Percentiles rank a stretch among this genome's conserved stretches.
Evolutionary conservation across 2,888 invertebrate genomes (phyloP).

Genomic region (Dinocampus coccinellae): DNA sequence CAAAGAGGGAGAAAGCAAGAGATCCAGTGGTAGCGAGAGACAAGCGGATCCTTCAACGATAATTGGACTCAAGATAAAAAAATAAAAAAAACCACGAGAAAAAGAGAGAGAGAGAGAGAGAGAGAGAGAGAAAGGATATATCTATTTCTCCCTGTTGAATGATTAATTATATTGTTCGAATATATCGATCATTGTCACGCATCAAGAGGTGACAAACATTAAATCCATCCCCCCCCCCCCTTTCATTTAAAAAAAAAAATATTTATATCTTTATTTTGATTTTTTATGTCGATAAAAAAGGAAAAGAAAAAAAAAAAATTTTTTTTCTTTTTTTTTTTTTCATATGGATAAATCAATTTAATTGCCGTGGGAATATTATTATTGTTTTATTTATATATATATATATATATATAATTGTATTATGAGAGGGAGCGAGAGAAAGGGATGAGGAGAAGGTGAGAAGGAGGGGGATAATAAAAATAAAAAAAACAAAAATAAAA

Average conservation of each 20-base stretch:
- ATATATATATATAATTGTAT: neutral
- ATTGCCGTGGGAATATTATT: neutral
- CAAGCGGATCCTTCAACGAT: neutral
- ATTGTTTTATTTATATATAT: neutral
- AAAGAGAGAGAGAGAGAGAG: too few species aligned
- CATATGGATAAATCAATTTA: constrained; percentile 9
- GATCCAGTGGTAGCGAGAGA: too few species aligned
- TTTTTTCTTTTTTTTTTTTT: neutral
- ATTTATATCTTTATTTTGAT: too few species aligned
- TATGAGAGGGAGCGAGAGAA: too few species aligned
- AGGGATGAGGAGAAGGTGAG: neutral
- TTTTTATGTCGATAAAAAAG: constrained; percentile 43
- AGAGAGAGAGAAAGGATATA: too few species aligned
- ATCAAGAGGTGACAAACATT: constrained; percentile 40
- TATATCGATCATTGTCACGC: constrained; percentile 10
- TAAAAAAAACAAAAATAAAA: neutral
- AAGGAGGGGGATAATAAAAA: neutral
- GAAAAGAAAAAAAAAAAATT: constrained; percentile 6
- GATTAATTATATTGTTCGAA: neutral
- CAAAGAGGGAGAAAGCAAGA: too few species aligned
- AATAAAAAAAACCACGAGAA: too few species aligned
- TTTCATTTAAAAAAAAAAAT: too few species aligned
- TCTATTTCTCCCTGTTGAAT: neutral
- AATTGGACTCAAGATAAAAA: too few species aligned
- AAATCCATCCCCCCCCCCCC: too few species aligned